Evolutionary conservation across 2,113 vertebrate species (phyloP).

Genomic region (Lasiurus borealis): DNA sequence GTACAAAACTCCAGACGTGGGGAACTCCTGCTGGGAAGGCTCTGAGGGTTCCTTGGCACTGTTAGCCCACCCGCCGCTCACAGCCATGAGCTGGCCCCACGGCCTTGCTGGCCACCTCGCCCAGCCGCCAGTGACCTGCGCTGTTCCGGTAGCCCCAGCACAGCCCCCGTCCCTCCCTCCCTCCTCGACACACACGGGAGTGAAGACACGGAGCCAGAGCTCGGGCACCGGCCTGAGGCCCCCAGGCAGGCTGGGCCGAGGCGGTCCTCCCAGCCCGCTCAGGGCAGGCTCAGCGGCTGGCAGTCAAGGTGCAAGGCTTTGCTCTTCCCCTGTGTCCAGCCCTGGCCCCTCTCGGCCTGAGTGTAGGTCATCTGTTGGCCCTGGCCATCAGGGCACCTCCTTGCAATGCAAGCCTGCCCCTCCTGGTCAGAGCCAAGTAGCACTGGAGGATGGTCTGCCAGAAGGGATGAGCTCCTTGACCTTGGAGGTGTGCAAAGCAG

Average conservation of each 20-base stretch:
- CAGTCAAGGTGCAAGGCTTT: neutral
- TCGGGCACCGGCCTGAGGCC: slow-evolving; percentile 70
- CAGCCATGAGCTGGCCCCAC: neutral
- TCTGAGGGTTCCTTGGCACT: neutral
- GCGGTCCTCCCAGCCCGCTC: neutral
- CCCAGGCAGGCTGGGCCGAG: slow-evolving; percentile 74
- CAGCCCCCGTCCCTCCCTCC: slow-evolving; percentile 83
- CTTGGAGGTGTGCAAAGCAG: no score
- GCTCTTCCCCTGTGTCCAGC: neutral
- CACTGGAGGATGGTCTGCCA: rapidly evolving
- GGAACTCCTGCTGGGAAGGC: rapidly evolving
- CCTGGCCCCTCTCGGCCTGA: neutral
- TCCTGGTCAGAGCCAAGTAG: neutral
- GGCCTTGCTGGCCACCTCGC: neutral
- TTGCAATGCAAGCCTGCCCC: no score
- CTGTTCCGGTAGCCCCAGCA: slow-evolving; percentile 77
- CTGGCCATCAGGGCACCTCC: neutral
- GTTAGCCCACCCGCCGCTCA: neutral
- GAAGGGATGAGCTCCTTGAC: neutral
- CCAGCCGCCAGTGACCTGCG: slow-evolving; percentile 73
- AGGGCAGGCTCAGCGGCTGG: neutral
- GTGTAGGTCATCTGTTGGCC: rapidly evolving
- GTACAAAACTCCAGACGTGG: neutral
- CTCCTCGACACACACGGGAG: slow-evolving; percentile 79
- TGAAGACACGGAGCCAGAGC: slow-evolving; percentile 85